Evolutionary conservation across 2,888 invertebrate genomes (phyloP).

Genomic region (Phorcus lineatus): DNA sequence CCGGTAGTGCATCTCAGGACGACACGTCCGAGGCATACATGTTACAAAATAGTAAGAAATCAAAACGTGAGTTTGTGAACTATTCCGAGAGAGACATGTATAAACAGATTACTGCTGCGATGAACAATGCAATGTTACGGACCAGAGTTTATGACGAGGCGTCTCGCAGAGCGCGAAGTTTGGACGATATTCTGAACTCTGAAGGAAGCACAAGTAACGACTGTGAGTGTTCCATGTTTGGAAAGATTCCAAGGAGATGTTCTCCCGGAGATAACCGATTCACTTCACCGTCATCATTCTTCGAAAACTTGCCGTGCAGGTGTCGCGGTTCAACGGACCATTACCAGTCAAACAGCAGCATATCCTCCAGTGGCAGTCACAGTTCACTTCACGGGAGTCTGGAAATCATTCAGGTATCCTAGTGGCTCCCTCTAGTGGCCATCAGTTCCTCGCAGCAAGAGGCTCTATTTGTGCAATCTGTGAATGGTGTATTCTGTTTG

Average conservation of each 20-base stretch:
- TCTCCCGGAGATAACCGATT: slow-evolving; percentile 57
- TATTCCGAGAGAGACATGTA: slow-evolving; percentile 67
- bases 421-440: slow-evolving; percentile 26
- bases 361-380: slow-evolving; percentile 74
- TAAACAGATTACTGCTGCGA: slow-evolving; percentile 67
- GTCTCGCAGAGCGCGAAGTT: slow-evolving; percentile 71
- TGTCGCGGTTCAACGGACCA: slow-evolving; percentile 65
- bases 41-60: slow-evolving; percentile 59
- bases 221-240: slow-evolving; percentile 54
- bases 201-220: slow-evolving; percentile 52
- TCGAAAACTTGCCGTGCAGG: slow-evolving; percentile 59
- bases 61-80: slow-evolving; percentile 55
- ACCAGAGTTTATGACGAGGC: slow-evolving; percentile 60
- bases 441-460: background rate
- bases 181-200: slow-evolving; percentile 72
- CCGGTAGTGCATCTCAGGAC: slow-evolving; percentile 59
- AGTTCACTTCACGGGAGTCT: slow-evolving; percentile 71
- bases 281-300: slow-evolving; percentile 51
- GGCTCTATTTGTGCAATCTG: background rate
- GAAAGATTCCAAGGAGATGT: slow-evolving; percentile 55
- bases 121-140: slow-evolving; percentile 69
- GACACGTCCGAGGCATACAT: slow-evolving; percentile 62
- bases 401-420: slow-evolving; percentile 74
- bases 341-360: slow-evolving; percentile 72
- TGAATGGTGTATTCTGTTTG: background rate